These are phyloP conservation scores for Coelopa pilipes DNA, from an alignment of 2,888 invertebrate species.

Conservation along the genomic window DNA sequence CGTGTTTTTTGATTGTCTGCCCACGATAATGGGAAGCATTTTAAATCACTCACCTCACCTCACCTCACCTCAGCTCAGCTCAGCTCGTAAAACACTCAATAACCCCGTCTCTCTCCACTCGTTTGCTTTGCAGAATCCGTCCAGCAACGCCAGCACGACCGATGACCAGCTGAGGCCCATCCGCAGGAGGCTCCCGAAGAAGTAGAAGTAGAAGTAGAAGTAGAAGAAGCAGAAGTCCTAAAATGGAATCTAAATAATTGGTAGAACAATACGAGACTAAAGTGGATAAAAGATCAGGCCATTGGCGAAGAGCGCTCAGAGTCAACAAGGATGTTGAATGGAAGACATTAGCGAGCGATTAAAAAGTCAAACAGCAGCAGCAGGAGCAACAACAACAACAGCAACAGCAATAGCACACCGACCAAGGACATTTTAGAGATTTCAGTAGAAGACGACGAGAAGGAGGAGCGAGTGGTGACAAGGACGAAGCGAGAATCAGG, in stretches of 20 bases:
- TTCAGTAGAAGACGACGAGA: too few species aligned
- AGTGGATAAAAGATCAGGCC: neutral
- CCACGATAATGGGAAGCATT: neutral
- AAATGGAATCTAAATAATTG: neutral
- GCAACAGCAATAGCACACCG: too few species aligned
- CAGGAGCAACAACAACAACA: neutral
- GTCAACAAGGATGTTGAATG: neutral
- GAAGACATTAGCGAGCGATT: neutral
- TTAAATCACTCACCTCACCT: too few species aligned
- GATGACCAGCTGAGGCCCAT: neutral
- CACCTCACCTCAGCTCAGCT: neutral
- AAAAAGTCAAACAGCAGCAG: neutral
- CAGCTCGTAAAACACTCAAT: neutral
- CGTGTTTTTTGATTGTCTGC: neutral
- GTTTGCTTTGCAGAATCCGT: slow-evolving; percentile 32
- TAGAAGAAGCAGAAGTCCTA: neutral
- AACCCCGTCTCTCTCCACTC: neutral
- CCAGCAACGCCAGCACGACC: slow-evolving; percentile 27
- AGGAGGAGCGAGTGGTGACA: too few species aligned
- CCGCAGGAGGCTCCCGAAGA: neutral
- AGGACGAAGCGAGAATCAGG: too few species aligned
- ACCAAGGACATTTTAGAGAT: too few species aligned
- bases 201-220: neutral
- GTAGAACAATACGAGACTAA: neutral
- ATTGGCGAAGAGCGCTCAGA: neutral